Evolutionary conservation across 2,888 invertebrate genomes (phyloP).

Genomic region (Psylliodes chrysocephalus): DNA sequence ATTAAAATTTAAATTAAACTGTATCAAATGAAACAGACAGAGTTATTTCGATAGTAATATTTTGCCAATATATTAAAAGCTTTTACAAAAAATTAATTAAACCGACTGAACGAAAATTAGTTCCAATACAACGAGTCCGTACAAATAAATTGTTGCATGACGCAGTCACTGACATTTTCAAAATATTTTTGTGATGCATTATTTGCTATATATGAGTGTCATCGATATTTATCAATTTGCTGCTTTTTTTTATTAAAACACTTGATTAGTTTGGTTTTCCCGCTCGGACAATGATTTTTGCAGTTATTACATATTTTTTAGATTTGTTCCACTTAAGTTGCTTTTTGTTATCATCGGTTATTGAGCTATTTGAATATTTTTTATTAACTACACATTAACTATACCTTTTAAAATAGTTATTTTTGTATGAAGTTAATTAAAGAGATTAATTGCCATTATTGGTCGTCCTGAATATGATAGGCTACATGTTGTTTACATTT

Average conservation of each 20-base stretch:
- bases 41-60: conserved; percentile 15
- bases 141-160: conserved; percentile 23
- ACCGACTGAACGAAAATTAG: conserved; percentile 17
- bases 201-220: neutral
- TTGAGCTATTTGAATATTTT: too few species aligned
- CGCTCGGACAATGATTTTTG: too few species aligned
- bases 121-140: conserved; percentile 6
- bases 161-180: conserved; percentile 12
- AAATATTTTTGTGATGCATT: conserved; percentile 10
- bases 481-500: too few species aligned
- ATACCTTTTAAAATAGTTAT: too few species aligned
- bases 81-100: conserved; percentile 23
- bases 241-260: neutral
- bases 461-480: too few species aligned
- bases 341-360: too few species aligned
- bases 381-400: too few species aligned
- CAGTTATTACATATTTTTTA: too few species aligned
- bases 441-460: too few species aligned
- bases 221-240: conserved; percentile 8
- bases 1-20: conserved; percentile 4
- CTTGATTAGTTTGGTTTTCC: too few species aligned
- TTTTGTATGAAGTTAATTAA: too few species aligned
- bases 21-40: conserved; percentile 10
- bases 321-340: too few species aligned
- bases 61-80: conserved; percentile 16